phyloP scores from a whole-genome alignment of 2,113 vertebrate species.

The Megaleporinus macrocephalus region DNA sequence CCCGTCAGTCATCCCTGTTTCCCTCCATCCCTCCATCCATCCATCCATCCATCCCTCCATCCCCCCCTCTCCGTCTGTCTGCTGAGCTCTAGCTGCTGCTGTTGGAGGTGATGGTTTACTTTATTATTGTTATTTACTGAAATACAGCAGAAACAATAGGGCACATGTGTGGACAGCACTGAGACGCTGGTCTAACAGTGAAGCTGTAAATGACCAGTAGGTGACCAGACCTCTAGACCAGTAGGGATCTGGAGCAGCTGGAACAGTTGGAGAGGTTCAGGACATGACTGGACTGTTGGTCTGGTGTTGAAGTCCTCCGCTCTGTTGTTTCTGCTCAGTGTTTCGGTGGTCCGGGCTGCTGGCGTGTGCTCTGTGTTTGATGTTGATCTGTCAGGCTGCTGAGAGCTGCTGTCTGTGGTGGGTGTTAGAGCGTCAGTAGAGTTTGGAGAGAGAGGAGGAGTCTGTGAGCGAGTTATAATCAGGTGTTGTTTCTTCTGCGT shows the following conservation, averaged over 20 bases:
- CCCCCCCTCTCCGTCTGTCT: background rate
- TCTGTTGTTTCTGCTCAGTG: background rate
- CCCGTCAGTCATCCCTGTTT: background rate
- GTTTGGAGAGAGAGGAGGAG: no score
- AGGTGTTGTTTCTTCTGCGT: background rate
- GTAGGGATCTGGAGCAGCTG: no score
- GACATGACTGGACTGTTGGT: background rate
- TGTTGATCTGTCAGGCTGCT: no score
- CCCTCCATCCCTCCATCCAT: no score
- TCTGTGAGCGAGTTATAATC: background rate
- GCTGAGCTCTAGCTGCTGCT: background rate
- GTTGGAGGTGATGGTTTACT: no score
- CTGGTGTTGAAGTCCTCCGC: background rate
- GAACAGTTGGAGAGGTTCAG: no score
- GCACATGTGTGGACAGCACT: background rate
- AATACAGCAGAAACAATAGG: background rate
- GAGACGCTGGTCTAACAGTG: background rate
- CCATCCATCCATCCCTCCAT: background rate
- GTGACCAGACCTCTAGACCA: background rate
- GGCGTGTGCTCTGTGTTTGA: background rate
- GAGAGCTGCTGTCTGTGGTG: no score
- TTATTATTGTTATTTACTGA: background rate
- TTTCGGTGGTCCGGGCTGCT: background rate
- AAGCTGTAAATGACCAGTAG: background rate
- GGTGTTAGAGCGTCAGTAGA: background rate